A percentile compares a stretch with the other conserved stretches of the same genome.
phyloP scores from a whole-genome alignment of 2,888 invertebrate species.

The Vanessa cardui region DNA sequence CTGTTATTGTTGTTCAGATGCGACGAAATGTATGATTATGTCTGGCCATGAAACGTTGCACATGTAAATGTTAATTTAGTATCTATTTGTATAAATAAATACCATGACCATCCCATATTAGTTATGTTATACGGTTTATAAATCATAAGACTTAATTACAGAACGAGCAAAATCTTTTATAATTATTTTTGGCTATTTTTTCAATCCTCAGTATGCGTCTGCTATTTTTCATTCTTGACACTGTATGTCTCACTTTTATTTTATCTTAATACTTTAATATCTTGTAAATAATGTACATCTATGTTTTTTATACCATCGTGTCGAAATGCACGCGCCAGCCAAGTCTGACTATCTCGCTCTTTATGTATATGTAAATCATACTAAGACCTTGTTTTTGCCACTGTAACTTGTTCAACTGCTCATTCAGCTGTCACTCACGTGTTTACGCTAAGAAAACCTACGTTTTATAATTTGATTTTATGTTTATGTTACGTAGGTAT shows the following conservation, averaged over 20 bases:
- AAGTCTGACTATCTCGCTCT: conserved; percentile 14
- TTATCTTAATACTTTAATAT: conserved; percentile 8
- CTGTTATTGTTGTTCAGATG: too few relatives aligned
- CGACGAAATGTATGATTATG: background rate
- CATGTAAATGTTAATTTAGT: background rate
- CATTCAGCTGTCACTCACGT: conserved; percentile 53
- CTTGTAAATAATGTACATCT: background rate
- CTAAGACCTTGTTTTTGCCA: conserved; percentile 33
- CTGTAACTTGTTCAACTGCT: conserved; percentile 24
- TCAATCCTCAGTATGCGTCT: background rate
- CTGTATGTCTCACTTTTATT: background rate
- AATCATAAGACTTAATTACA: too few relatives aligned
- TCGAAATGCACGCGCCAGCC: conserved; percentile 15
- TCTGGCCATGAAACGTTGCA: background rate
- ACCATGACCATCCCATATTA: too few relatives aligned
- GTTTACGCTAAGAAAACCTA: conserved; percentile 29
- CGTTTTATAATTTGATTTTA: conserved; percentile 14
- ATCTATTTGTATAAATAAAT: background rate
- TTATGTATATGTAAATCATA: conserved; percentile 34
- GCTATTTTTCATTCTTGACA: background rate
- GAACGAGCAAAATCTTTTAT: background rate
- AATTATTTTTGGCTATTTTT: background rate
- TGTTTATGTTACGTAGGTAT: background rate
- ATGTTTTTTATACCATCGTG: conserved; percentile 9
- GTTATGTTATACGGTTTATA: too few relatives aligned